phyloP scores from a whole-genome alignment of 2,113 vertebrate genomes.

The Struthio camelus region DNA sequence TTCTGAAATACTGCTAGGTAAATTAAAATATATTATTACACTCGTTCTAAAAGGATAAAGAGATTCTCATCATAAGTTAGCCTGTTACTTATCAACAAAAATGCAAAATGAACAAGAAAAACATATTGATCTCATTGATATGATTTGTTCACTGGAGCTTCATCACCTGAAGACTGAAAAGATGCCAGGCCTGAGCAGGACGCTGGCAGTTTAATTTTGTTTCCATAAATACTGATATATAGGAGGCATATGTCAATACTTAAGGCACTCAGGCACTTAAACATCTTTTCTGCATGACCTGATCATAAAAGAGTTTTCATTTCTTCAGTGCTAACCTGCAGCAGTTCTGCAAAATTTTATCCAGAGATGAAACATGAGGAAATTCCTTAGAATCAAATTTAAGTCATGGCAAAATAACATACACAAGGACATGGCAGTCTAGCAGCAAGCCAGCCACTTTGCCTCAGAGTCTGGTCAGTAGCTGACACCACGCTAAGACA shows the following conservation, averaged over 20 bases:
- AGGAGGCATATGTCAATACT: no score
- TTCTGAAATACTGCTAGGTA: not conserved
- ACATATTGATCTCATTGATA: not conserved
- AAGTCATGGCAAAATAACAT: constrained; percentile 68
- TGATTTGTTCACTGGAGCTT: not conserved
- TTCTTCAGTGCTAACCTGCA: not conserved
- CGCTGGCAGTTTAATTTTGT: not conserved
- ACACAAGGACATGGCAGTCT: constrained; percentile 37
- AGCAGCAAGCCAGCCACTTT: not conserved
- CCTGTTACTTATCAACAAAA: not conserved
- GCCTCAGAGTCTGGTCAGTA: not conserved
- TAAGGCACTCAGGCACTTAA: constrained; percentile 39
- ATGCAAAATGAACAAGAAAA: not conserved
- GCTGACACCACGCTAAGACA: not conserved
- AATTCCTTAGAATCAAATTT: constrained; percentile 58
- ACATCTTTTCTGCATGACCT: not conserved
- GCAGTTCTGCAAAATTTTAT: constrained; percentile 41
- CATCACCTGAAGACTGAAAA: not conserved
- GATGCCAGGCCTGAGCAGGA: constrained; percentile 15
- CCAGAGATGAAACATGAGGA: constrained; percentile 52
- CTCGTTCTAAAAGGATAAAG: not conserved
- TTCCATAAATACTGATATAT: constrained; percentile 25
- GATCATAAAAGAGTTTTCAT: not conserved
- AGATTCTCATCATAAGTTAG: not conserved
- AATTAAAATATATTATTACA: not conserved